These are phyloP conservation scores for Falco biarmicus DNA, from an alignment of 2,797 vertebrate species.

Conservation along the genomic window DNA sequence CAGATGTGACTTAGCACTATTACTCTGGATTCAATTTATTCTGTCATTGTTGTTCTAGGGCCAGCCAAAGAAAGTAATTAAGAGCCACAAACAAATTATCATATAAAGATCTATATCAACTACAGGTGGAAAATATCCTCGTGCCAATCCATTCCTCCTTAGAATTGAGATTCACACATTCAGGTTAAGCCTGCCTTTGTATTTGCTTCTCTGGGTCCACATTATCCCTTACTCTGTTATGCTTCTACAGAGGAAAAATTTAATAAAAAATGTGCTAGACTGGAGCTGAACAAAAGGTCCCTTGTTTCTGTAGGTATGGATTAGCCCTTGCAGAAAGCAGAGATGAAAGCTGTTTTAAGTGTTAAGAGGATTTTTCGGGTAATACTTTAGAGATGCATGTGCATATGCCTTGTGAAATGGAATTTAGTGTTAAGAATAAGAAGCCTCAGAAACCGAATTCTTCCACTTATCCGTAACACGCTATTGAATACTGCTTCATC, in stretches of 20 bases:
- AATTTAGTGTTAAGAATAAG: conserved; percentile 42
- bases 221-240: neutral
- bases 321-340: conserved; percentile 40
- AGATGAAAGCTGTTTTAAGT: conserved; percentile 40
- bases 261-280: conserved; percentile 10
- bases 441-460: conserved; percentile 17
- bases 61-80: neutral
- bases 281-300: conserved; percentile 34
- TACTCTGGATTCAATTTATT: neutral
- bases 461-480: conserved; percentile 25
- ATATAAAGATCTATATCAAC: neutral
- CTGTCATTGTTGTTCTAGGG: neutral
- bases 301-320: conserved; percentile 53
- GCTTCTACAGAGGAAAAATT: neutral
- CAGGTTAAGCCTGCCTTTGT: conserved; percentile 13
- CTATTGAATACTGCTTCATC: neutral
- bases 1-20: neutral
- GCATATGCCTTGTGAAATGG: neutral
- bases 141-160: neutral
- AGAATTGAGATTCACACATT: neutral
- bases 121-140: neutral
- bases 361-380: conserved; percentile 47
- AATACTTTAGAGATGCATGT: conserved; percentile 18
- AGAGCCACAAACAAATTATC: neutral
- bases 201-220: neutral